phyloP scores from a whole-genome alignment of 2,888 invertebrate genomes.

The Anthoptus insignis region DNA sequence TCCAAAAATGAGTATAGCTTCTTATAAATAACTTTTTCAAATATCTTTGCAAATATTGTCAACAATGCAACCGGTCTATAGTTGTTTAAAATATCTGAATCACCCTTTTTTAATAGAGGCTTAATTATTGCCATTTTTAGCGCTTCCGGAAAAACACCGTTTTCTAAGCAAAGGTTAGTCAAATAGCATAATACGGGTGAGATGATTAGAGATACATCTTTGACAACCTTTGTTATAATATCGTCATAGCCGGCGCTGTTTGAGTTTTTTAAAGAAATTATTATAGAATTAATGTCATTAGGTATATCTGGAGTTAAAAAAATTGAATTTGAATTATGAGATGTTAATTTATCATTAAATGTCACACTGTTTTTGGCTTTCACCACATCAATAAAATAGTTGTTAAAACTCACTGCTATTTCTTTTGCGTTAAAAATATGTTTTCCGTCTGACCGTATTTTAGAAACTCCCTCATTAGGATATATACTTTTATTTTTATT shows the following conservation, averaged over 20 bases:
- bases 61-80: constrained; percentile 9
- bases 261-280: neutral
- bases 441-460: constrained; percentile 3
- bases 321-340: constrained; percentile 9
- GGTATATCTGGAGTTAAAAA: constrained; percentile 1
- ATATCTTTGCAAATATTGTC: constrained; percentile 22
- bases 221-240: neutral
- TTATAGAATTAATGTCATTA: constrained; percentile 1
- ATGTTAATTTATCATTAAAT: constrained; percentile 3
- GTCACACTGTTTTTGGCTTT: neutral
- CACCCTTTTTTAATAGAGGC: neutral
- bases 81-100: neutral
- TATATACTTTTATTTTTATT: neutral
- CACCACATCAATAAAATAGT: constrained; percentile 24
- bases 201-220: neutral
- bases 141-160: neutral
- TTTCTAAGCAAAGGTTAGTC: neutral
- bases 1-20: neutral
- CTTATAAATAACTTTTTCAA: constrained; percentile 23
- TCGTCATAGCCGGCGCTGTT: constrained; percentile 1
- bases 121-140: constrained; percentile 1
- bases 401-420: constrained; percentile 34
- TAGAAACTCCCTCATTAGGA: neutral
- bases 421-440: constrained; percentile 19
- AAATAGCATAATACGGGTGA: neutral